Evolutionary conservation across 2,888 invertebrate species (phyloP).

Genomic region (Tetropium fuscum): DNA sequence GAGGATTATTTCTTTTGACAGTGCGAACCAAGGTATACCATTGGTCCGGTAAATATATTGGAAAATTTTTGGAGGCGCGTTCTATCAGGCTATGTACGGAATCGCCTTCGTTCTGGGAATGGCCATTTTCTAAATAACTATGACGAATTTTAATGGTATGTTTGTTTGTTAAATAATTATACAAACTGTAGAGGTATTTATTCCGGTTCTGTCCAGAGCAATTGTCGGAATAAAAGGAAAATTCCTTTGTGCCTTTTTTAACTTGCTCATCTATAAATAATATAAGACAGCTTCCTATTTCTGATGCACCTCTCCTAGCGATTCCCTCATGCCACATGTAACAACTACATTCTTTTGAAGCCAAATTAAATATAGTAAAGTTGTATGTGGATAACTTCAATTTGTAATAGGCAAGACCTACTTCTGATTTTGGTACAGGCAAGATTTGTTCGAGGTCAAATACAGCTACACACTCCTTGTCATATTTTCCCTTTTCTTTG

Average conservation of each 20-base stretch:
- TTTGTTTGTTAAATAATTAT: constrained; percentile 29
- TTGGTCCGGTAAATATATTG: constrained; percentile 27
- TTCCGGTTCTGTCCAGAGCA: constrained; percentile 34
- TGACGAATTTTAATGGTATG: constrained; percentile 28
- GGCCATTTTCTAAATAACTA: constrained; percentile 28
- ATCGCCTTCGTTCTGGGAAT: constrained; percentile 31
- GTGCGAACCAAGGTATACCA: constrained; percentile 28
- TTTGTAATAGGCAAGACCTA: constrained; percentile 34
- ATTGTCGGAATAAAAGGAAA: constrained; percentile 31
- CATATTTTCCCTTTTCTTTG: constrained; percentile 7
- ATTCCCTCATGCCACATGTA: constrained; percentile 10
- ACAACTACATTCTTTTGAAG: neutral
- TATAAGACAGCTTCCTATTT: constrained; percentile 17
- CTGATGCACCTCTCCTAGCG: constrained; percentile 5
- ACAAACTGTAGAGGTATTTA: constrained; percentile 25
- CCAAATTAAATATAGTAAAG: constrained; percentile 5
- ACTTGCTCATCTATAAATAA: too few species aligned
- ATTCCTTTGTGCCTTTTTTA: constrained; percentile 21
- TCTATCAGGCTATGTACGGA: neutral
- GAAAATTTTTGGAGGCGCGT: constrained; percentile 1
- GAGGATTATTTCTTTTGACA: constrained; percentile 16
- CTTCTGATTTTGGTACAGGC: constrained; percentile 29
- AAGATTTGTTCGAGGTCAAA: constrained; percentile 27
- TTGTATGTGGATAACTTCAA: constrained; percentile 18
- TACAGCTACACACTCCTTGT: constrained; percentile 20